Evolutionary conservation across 2,888 invertebrate genomes (phyloP).

Genomic region (Pharmacophagus antenor): DNA sequence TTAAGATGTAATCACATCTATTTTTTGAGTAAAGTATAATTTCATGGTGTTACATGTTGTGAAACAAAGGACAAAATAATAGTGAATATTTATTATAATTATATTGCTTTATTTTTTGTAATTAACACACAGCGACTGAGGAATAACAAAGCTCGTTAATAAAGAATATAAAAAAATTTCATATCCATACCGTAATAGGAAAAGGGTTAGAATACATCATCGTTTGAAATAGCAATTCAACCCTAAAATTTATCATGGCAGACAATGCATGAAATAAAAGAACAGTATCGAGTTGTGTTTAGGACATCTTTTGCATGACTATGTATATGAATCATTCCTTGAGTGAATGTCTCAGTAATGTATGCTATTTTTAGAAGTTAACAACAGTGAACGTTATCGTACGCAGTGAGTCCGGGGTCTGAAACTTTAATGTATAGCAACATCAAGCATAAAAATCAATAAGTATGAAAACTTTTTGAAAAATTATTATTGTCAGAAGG

Average conservation of each 20-base stretch:
- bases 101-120: too few species aligned
- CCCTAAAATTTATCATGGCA: neutral
- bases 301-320: slow-evolving; percentile 19
- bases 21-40: too few species aligned
- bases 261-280: neutral
- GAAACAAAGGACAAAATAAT: too few species aligned
- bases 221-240: neutral
- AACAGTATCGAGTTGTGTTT: slow-evolving; percentile 3
- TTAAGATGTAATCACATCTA: too few species aligned
- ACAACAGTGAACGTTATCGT: slow-evolving; percentile 39
- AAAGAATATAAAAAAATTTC: too few species aligned
- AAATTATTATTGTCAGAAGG: neutral
- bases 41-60: too few species aligned
- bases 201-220: too few species aligned
- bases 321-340: slow-evolving; percentile 33
- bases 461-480: neutral
- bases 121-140: too few species aligned
- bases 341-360: slow-evolving; percentile 36
- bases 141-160: too few species aligned
- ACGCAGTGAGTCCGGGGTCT: slow-evolving; percentile 23
- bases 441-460: neutral
- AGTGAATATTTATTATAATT: too few species aligned
- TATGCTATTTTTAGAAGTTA: slow-evolving; percentile 51
- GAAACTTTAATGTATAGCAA: slow-evolving; percentile 29
- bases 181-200: too few species aligned